Conservation (phyloP, 2,888 invertebrate genomes). For the Cephalotes varians region DNA sequence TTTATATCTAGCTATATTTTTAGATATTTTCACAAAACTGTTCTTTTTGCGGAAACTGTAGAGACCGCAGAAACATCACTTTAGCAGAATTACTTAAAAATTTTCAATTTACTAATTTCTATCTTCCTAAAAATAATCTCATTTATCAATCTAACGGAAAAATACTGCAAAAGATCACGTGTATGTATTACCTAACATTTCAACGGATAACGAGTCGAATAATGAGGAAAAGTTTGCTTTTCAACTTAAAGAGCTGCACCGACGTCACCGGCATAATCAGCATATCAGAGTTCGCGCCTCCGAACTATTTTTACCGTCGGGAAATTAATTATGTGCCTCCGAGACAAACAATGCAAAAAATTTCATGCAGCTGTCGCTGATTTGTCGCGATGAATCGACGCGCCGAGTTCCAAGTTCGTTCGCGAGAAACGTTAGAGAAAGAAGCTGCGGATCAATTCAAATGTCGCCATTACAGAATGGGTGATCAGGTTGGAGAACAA, state of each 20-base stretch:
- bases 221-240: slow-evolving; percentile 3
- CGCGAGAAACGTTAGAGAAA: not conserved
- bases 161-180: not conserved
- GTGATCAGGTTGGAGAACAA: slow-evolving; percentile 43
- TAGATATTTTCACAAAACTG: too few relatives aligned
- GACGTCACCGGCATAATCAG: slow-evolving; percentile 4
- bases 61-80: not conserved
- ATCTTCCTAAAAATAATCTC: not conserved
- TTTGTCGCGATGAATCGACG: not conserved
- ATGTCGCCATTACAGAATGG: slow-evolving; percentile 31
- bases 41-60: not conserved
- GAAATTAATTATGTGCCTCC: not conserved
- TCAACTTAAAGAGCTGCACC: not conserved
- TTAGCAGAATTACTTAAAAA: not conserved
- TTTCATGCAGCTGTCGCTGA: not conserved
- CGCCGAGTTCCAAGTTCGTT: not conserved
- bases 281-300: not conserved
- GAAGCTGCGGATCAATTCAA: slow-evolving; percentile 20
- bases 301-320: not conserved
- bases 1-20: too few relatives aligned
- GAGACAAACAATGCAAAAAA: not conserved
- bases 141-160: not conserved
- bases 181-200: not conserved
- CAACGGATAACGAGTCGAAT: not conserved
- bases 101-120: too few relatives aligned